phyloP scores from a whole-genome alignment of 2,113 vertebrate genomes.

The Pterophyllum scalare region DNA sequence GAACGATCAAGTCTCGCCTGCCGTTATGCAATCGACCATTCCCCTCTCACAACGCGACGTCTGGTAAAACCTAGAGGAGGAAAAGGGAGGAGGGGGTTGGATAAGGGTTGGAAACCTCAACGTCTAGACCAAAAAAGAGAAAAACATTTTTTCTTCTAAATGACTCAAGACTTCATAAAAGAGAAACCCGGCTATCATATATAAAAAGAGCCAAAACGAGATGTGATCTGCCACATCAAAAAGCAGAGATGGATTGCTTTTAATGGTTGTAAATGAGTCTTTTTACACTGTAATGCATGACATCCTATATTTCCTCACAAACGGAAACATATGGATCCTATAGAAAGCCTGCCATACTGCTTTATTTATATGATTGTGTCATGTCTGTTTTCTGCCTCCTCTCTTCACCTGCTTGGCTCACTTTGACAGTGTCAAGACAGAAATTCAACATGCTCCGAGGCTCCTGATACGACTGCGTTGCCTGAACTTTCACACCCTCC shows the following conservation, averaged over 20 bases:
- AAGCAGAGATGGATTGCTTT: constrained; percentile 49
- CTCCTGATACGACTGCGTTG: constrained; percentile 28
- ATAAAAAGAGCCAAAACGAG: constrained; percentile 51
- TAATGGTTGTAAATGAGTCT: constrained; percentile 65
- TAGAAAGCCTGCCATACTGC: constrained; percentile 51
- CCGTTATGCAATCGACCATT: constrained; percentile 79
- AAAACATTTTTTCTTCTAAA: constrained; percentile 68
- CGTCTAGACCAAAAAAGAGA: constrained; percentile 71
- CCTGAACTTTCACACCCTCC: constrained; percentile 60
- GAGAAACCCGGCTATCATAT: constrained; percentile 44
- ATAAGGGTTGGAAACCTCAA: constrained; percentile 66
- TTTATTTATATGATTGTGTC: constrained; percentile 71
- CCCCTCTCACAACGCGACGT: constrained; percentile 72
- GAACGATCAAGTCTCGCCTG: constrained; percentile 77
- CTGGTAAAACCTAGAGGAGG: constrained; percentile 69
- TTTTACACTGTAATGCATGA: constrained; percentile 72
- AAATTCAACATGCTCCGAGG: constrained; percentile 18
- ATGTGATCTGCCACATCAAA: constrained; percentile 66
- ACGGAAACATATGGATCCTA: constrained; percentile 69
- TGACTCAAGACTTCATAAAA: constrained; percentile 70
- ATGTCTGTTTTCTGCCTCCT: constrained; percentile 57
- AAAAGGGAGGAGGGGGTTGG: constrained; percentile 9
- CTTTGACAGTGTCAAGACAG: constrained; percentile 28
- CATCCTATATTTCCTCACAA: constrained; percentile 74
- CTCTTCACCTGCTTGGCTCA: constrained; percentile 55